Evolutionary conservation across 2,888 invertebrate genomes (phyloP), one percentile per base, ranked within the genome.

Genomic region (Xylota sylvarum): DNA sequence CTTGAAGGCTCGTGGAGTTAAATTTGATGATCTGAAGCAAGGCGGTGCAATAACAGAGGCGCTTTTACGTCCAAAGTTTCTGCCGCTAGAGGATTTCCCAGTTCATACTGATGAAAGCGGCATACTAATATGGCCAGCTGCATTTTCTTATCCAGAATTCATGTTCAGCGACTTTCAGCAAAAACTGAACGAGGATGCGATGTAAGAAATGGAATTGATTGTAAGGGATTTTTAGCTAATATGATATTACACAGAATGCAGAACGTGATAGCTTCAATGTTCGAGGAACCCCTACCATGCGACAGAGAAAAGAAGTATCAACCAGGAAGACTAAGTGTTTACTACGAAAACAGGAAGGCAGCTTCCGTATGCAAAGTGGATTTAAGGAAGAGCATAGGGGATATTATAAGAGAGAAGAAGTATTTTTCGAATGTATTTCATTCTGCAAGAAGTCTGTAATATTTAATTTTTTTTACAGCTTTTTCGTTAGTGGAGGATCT

Each of bases 101-200:
- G 97, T 97, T 0, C 94, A 94, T 89, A 89, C 96, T 10, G 93
- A 94, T 89, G 92, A 95, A 0, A 89, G 93, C 12, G 93, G 93
- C 10, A 91, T 92, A 50, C 92, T 99, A 10, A 93, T 95, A 65
- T 99, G 98, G 98, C 98, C 98, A 0, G 96, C 98, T 0, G 93
- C 97, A 17, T 95, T 98, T 88, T 93, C 97, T 10, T 99, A 98
- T 92, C 98, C 98, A 0, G 98, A 98, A 92, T 96, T 96, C 90
- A 94, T 95, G 79, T 95, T 96, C 89, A 96, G 97, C 62, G 99
- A 99, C 92, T 97, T 98, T 89, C 94, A 99, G 48, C 95, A 96
- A 91, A 94, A 94, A 78, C 97, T 98, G 90, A 94, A 95, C 9
- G 98, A 98, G 93, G 94, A 95, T 89, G 94, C 94, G 0, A 93